These are phyloP conservation scores for Hartigia nigra DNA, from an alignment of 2,888 invertebrate genomes.

Conservation along the genomic window DNA sequence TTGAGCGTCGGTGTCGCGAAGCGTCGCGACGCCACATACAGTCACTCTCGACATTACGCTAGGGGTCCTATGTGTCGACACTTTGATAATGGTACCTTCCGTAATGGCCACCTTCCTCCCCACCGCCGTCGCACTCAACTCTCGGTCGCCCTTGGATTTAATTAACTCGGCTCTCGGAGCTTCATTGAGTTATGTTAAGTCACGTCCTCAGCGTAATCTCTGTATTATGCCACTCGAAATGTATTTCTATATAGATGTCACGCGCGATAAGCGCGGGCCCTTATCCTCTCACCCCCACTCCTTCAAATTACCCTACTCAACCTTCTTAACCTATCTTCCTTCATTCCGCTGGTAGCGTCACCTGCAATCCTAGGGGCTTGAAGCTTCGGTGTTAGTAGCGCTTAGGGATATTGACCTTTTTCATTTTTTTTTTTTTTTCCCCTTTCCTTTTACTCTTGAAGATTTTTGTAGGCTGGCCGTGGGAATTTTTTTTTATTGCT, in stretches of 20 bases:
- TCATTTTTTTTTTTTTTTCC: no score
- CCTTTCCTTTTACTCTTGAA: no score
- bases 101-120: constrained; percentile 7
- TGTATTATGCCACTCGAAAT: constrained; percentile 50
- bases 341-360: neutral
- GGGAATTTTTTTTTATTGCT: no score
- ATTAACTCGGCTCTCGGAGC: constrained; percentile 51
- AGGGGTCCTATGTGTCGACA: constrained; percentile 13
- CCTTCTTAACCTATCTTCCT: constrained; percentile 6
- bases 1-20: neutral
- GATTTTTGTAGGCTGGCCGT: no score
- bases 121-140: constrained; percentile 1
- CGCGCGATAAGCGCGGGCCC: constrained; percentile 4
- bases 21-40: neutral
- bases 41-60: constrained; percentile 5
- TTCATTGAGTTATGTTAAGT: constrained; percentile 56
- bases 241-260: constrained; percentile 32
- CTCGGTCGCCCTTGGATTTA: constrained; percentile 42
- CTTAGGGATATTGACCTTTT: constrained; percentile 27
- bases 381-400: constrained; percentile 16
- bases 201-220: constrained; percentile 54
- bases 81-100: constrained; percentile 30
- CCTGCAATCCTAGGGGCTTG: neutral
- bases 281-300: constrained; percentile 13
- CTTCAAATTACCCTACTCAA: constrained; percentile 14